Conservation (phyloP, 2,888 invertebrate genomes). For the Leucoma salicis region DNA sequence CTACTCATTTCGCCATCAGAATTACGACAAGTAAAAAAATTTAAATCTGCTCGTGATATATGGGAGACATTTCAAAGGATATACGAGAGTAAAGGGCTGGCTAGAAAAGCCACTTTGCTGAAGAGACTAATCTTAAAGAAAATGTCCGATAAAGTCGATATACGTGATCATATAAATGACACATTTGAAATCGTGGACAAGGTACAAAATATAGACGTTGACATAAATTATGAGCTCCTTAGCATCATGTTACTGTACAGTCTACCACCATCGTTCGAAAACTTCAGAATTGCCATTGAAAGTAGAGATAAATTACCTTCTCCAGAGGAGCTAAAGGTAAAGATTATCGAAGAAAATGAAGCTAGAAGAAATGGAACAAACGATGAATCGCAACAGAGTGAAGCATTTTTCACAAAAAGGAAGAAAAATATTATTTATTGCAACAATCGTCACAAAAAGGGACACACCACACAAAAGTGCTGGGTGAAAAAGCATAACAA, state of each 20-base stretch:
- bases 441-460: background rate
- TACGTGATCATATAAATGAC: too few species aligned
- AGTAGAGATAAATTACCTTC: constrained; percentile 9
- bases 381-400: too few species aligned
- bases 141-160: too few species aligned
- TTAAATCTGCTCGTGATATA: too few species aligned
- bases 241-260: constrained; percentile 18
- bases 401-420: too few species aligned
- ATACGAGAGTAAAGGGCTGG: too few species aligned
- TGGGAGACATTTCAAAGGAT: too few species aligned
- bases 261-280: constrained; percentile 11
- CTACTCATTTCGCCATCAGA: too few species aligned
- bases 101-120: too few species aligned
- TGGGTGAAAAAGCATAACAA: background rate
- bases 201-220: constrained; percentile 1
- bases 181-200: too few species aligned
- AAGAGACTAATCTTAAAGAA: too few species aligned
- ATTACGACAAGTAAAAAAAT: too few species aligned
- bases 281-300: constrained; percentile 17
- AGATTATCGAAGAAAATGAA: constrained; percentile 19
- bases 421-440: background rate
- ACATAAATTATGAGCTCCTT: constrained; percentile 5
- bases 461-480: background rate
- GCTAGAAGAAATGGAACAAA: background rate
- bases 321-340: constrained; percentile 18